A percentile compares a stretch with the other conserved stretches of the same genome.
Conservation (phyloP, 1,140 invertebrate species). For the Archegozetes longisetosus region DNA sequence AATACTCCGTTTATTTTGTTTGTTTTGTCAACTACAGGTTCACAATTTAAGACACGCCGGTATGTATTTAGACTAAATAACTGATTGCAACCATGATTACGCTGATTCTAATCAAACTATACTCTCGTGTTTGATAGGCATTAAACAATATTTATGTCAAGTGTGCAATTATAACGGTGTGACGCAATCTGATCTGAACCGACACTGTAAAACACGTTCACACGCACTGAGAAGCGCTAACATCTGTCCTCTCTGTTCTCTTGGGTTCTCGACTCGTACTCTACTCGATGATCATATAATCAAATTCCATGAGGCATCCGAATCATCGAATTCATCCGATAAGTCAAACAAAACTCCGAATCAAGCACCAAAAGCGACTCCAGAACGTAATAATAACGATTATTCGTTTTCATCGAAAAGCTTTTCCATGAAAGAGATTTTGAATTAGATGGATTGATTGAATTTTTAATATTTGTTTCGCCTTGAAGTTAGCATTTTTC, state of each 20-base stretch:
- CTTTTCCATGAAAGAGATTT: not conserved
- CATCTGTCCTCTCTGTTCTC: constrained; percentile 28
- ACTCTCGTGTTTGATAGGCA: constrained; percentile 26
- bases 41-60: constrained; percentile 37
- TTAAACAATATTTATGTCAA: constrained; percentile 34
- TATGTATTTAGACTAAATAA: constrained; percentile 18
- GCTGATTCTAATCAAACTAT: not conserved
- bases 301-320: constrained; percentile 6
- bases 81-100: not conserved
- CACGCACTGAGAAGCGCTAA: constrained; percentile 29
- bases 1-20: too few species aligned
- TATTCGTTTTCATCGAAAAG: not conserved
- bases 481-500: not conserved
- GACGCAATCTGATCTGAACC: constrained; percentile 36
- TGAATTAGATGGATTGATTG: not conserved
- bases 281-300: constrained; percentile 20
- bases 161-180: constrained; percentile 37
- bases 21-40: too few species aligned
- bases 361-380: too few species aligned
- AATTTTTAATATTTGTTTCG: not conserved
- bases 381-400: not conserved
- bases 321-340: not conserved
- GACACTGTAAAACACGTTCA: constrained; percentile 36
- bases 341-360: not conserved
- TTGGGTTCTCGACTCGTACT: constrained; percentile 28